Evolutionary conservation across 2,113 vertebrate species (phyloP).

Genomic region (Poeciliopsis prolifica): DNA sequence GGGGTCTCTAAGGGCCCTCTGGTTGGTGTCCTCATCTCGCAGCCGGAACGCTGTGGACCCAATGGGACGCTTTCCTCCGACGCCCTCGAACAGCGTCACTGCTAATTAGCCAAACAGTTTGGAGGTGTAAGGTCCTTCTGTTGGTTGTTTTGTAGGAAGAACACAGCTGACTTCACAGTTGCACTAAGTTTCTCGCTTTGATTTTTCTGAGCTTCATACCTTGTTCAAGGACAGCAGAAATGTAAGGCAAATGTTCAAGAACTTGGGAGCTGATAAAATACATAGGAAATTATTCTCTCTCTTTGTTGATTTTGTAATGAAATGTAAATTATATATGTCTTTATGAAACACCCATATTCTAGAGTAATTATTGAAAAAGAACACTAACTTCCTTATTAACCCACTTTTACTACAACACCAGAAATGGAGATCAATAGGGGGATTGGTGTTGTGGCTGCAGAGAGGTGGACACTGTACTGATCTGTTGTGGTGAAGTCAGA

Average conservation of each 20-base stretch:
- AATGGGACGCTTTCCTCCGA: background rate
- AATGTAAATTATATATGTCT: too few species aligned
- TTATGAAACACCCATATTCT: too few species aligned
- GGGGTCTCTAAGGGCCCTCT: constrained; percentile 33
- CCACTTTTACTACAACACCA: too few species aligned
- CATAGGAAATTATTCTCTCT: background rate
- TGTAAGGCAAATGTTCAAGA: background rate
- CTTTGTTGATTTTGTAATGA: too few species aligned
- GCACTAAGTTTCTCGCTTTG: background rate
- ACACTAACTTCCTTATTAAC: too few species aligned
- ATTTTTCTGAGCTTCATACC: background rate
- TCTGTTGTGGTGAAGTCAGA: too few species aligned
- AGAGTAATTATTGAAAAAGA: too few species aligned
- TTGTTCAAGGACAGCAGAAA: constrained; percentile 8
- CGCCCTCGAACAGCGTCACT: background rate
- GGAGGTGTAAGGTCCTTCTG: background rate
- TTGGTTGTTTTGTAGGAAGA: background rate
- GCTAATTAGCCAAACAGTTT: constrained; percentile 42
- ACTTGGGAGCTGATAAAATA: background rate
- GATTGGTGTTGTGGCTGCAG: too few species aligned
- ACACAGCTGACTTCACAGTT: background rate
- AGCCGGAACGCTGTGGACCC: constrained; percentile 1
- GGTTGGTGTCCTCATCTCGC: constrained; percentile 17
- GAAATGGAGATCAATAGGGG: too few species aligned
- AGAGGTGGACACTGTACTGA: too few species aligned